These are phyloP conservation scores for Branchipolynoe longqiensis DNA, from an alignment of 2,888 invertebrate genomes.

Conservation along the genomic window DNA sequence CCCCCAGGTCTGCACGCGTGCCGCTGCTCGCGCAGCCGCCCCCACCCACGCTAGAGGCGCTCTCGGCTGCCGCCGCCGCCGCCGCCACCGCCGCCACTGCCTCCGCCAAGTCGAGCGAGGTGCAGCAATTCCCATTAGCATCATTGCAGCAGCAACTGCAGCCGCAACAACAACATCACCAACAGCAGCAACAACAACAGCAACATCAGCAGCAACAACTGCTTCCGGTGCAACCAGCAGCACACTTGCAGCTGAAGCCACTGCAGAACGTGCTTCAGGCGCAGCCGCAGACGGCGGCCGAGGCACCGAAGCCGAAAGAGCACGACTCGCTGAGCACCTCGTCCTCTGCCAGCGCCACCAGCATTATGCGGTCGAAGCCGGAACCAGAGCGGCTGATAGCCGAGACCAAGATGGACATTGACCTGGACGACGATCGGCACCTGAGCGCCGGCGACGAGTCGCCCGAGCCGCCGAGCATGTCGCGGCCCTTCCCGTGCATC, in stretches of 20 bases:
- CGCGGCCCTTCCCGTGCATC: constrained; percentile 51
- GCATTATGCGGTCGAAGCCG: constrained; percentile 43
- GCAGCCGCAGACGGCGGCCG: constrained; percentile 21
- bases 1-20: not conserved
- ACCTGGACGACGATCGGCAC: constrained; percentile 27
- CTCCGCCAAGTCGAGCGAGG: not conserved
- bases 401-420: constrained; percentile 50
- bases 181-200: not conserved
- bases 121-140: not conserved
- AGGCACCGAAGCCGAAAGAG: constrained; percentile 26
- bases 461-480: constrained; percentile 46
- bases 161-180: not conserved
- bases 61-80: too few species aligned
- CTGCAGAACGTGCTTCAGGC: too few species aligned
- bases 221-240: not conserved
- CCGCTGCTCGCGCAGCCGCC: not conserved
- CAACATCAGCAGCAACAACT: not conserved
- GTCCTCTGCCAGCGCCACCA: too few species aligned
- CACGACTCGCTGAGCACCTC: not conserved
- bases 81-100: too few species aligned
- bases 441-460: constrained; percentile 35
- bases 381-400: constrained; percentile 49
- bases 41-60: too few species aligned
- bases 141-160: constrained; percentile 1
- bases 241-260: not conserved